Evolutionary conservation across 2,888 invertebrate species (phyloP).

Genomic region (Cephus spinipes): DNA sequence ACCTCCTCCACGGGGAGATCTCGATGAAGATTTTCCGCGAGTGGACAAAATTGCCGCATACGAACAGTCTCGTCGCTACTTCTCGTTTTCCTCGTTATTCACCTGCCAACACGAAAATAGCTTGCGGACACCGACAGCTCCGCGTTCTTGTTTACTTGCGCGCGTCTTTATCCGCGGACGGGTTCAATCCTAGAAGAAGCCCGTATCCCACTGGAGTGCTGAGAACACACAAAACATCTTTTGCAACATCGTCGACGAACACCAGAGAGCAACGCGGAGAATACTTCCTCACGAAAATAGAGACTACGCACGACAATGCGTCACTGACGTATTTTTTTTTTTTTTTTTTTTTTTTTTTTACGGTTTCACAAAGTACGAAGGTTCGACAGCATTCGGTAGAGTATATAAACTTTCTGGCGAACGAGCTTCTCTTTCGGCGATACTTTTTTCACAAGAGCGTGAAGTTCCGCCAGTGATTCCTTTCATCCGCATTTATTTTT

Average conservation of each 20-base stretch:
- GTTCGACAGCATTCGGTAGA: background rate
- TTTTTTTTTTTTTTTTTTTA: background rate
- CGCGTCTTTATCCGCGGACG: background rate
- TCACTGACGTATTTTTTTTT: background rate
- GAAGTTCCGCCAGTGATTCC: background rate
- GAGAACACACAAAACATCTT: background rate
- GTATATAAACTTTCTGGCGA: background rate
- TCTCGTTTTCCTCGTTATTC: background rate
- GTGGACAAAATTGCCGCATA: background rate
- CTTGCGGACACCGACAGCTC: background rate
- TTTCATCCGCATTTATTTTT: background rate
- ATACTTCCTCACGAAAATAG: background rate
- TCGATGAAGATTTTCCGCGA: background rate
- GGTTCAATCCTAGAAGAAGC: background rate
- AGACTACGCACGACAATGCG: background rate
- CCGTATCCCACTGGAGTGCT: background rate
- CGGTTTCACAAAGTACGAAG: background rate
- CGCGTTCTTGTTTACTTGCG: background rate
- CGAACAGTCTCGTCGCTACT: background rate
- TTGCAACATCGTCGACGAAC: background rate
- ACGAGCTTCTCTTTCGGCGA: background rate
- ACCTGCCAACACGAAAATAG: conserved; percentile 6
- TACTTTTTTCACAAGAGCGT: background rate
- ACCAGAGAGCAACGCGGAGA: background rate
- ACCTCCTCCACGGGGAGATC: background rate